These are phyloP conservation scores for Xiphophorus hellerii DNA, from an alignment of 2,113 vertebrate species.

Conservation along the genomic window DNA sequence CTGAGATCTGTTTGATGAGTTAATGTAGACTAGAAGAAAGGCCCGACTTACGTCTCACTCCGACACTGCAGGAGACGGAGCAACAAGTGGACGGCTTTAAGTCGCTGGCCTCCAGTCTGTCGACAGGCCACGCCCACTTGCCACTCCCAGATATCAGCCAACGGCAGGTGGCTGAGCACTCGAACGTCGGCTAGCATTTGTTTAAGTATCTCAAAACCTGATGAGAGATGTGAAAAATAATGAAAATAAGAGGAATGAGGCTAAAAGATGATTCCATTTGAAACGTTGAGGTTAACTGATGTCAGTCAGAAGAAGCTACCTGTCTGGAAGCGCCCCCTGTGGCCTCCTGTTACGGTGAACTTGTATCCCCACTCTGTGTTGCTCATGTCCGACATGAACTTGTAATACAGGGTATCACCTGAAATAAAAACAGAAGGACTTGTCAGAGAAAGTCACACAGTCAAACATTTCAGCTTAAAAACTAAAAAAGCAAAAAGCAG, in stretches of 20 bases:
- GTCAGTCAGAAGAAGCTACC: conserved; percentile 71
- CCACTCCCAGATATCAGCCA: conserved; percentile 95
- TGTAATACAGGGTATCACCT: conserved; percentile 94
- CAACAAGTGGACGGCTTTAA: conserved; percentile 94
- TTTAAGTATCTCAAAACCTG: conserved; percentile 97
- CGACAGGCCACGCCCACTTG: conserved; percentile 94
- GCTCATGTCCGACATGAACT: conserved; percentile 97
- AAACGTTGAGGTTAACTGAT: not conserved
- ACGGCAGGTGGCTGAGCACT: conserved; percentile 85
- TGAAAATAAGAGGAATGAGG: not conserved
- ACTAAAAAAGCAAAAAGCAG: not conserved
- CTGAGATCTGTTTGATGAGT: not conserved
- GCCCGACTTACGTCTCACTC: conserved; percentile 78
- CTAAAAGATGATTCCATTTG: not conserved
- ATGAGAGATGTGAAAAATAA: not conserved
- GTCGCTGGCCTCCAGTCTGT: conserved; percentile 90
- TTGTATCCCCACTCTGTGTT: conserved; percentile 99
- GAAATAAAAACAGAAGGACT: conserved; percentile 19
- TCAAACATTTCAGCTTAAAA: not conserved
- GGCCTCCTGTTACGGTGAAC: conserved; percentile 94
- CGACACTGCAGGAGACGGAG: conserved; percentile 88
- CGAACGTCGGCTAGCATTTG: conserved; percentile 94
- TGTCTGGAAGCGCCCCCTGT: conserved; percentile 96
- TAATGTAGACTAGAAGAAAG: no score
- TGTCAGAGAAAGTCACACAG: no score